These are phyloP conservation scores for Subacronicta megacephala DNA, from an alignment of 2,888 invertebrate genomes.

Conservation along the genomic window DNA sequence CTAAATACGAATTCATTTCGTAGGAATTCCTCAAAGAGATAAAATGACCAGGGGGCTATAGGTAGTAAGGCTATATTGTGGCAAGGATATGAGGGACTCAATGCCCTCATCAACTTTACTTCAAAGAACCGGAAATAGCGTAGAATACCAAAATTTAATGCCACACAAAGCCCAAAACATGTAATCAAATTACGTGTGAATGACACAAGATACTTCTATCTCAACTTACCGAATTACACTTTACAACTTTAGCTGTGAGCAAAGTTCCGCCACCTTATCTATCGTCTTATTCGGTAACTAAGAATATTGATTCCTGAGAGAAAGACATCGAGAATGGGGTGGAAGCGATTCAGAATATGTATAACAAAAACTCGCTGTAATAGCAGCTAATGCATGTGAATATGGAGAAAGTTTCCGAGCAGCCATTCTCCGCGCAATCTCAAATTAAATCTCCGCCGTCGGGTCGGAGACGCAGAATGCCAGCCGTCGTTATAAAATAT, in stretches of 20 bases:
- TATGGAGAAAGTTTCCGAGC: conserved; percentile 80
- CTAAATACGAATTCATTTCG: no score
- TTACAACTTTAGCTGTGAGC: conserved; percentile 19
- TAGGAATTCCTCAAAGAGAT: no score
- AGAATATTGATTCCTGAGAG: conserved; percentile 62
- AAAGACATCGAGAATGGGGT: conserved; percentile 64
- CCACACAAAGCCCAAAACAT: conserved; percentile 30
- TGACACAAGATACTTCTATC: conserved; percentile 34
- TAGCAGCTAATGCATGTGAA: conserved; percentile 80
- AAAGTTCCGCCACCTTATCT: conserved; percentile 39
- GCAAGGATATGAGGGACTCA: no score
- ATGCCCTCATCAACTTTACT: background rate
- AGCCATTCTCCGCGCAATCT: conserved; percentile 80
- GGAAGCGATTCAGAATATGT: conserved; percentile 66
- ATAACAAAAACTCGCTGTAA: conserved; percentile 76
- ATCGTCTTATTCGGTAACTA: conserved; percentile 51
- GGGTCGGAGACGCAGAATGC: conserved; percentile 70
- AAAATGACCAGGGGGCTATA: no score
- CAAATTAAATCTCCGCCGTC: conserved; percentile 84
- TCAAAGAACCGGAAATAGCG: conserved; percentile 12
- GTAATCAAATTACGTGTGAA: conserved; percentile 49
- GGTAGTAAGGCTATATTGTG: no score
- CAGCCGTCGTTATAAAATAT: conserved; percentile 71
- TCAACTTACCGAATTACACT: conserved; percentile 49
- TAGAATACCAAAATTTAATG: conserved; percentile 14